Conservation (phyloP, 1,140 invertebrate species). For the Drosophila lacteicornis region DNA sequence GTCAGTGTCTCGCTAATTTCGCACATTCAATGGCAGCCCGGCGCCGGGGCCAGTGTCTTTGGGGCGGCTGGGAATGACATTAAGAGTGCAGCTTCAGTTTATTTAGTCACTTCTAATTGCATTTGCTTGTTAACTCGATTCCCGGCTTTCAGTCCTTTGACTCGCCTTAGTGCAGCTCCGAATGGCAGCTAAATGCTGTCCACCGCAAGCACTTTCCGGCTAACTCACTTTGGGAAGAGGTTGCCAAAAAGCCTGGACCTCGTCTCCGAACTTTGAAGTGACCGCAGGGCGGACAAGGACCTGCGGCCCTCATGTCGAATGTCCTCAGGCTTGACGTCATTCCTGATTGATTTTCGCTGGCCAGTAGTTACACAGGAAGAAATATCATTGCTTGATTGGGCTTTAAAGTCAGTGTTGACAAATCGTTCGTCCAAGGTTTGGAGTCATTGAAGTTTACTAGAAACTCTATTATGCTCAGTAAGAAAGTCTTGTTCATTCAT, state of each 20-base stretch:
- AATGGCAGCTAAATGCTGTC: conserved; percentile 33
- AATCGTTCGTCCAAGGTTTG: too few species aligned
- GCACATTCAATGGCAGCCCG: conserved; percentile 46
- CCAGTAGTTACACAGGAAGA: not conserved
- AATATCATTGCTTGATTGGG: not conserved
- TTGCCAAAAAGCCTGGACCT: conserved; percentile 43
- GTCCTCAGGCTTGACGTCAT: conserved; percentile 55
- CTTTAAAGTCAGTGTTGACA: too few species aligned
- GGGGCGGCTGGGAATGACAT: conserved; percentile 30
- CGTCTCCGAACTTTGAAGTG: conserved; percentile 8
- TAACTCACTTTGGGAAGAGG: conserved; percentile 31
- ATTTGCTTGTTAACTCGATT: conserved; percentile 71
- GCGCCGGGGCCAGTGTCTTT: conserved; percentile 1
- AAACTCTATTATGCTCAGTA: too few species aligned
- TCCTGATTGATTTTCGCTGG: conserved; percentile 59
- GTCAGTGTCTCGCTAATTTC: conserved; percentile 59
- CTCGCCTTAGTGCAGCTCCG: conserved; percentile 35
- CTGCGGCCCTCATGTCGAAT: conserved; percentile 1
- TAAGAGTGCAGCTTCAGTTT: conserved; percentile 68
- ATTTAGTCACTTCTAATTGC: conserved; percentile 75
- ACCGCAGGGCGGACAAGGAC: conserved; percentile 25
- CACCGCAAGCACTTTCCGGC: conserved; percentile 31
- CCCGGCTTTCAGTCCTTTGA: conserved; percentile 47
- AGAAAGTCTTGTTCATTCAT: too few species aligned
- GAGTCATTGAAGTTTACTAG: too few species aligned